Base-by-base conservation (phyloP, 1,140 invertebrate genomes). In the Nilaparvata lugens region DNA sequence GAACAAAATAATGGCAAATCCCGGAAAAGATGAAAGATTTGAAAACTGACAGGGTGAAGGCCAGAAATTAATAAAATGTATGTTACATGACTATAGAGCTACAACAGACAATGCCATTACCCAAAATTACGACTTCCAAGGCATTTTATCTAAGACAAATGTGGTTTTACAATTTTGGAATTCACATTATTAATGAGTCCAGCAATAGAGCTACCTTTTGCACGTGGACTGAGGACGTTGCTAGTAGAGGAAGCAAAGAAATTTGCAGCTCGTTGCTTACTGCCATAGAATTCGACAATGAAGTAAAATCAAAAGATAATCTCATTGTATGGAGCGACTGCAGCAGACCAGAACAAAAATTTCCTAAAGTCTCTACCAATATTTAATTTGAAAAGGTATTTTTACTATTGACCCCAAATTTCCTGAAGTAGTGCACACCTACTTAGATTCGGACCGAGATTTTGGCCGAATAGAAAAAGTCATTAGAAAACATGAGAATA, bases 1-100 rank as follows among this genome's bases (percentile, higher is more conserved):
- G 21, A 73, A 74, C 25, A 76, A 73, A n/a, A n/a, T n/a, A n/a
- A 62, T 62, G 60, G 57, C 67, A 71, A 60, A 72, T 72, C 35
- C 69, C 69, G 24, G 4, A 28, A 35, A 56, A 65, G 54, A n/a
- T 58, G 19, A 62, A 62, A 52, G 52, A 38, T 40, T 19, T 35
- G 31, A 35, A 35, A 35, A 35, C 31, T 35, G 31, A 35, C 31
- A 56, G 55, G 40, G 55, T 40, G 40, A 56, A 18, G 40, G 55
- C 55, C 19, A 56, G 55, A 38, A 56, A 24, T 56, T 5, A 18
- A 56, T 18, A 28, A 38, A 54, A 54, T 25, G 24, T 54, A 54
- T 24, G 23, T 54, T 19, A 56, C 40, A n/a, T 56, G 16, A 56
- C 55, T 18, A 35, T 56, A 38, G 55, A 56, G 18, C 23, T 56